Base-by-base conservation (phyloP, 2,113 vertebrate genomes). In the Prolemur simus region DNA sequence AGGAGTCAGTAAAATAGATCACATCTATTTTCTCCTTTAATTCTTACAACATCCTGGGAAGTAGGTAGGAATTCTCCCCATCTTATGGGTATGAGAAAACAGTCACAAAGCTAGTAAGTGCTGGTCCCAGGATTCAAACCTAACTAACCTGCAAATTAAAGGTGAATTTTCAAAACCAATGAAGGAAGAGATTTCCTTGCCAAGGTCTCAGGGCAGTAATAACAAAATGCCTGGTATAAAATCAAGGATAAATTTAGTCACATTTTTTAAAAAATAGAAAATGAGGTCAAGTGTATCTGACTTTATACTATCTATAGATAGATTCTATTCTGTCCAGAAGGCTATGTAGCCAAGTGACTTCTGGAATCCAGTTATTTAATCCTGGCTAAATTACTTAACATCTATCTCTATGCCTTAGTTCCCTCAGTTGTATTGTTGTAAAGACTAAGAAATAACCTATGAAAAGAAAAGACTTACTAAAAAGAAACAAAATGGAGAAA, bases 91-190 rank as follows among this genome's bases (percentile, higher is more conserved):
- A n/a, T 27, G 47, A 94, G 47, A 81, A 80, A 64, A 84, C 14
- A 84, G n/a, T 54, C 58, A 54, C 60, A 64, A 39, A 93, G 6
- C n/a, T 56, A 47, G 1, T 39, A 56, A 87, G 45, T 21, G 1
- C 37, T 11, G 20, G 81, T 47, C 63, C 12, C n/a, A 68, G 4
- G 64, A 39, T 74, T 73, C 49, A 73, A 91, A 56, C 21, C 54
- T 49, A 83, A 45, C 25, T 83, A 89, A 88, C 14, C 37, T 76
- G 8, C 5, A 93, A 60, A 76, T 69, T 91, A 77, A 95, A 93
- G 66, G 39, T 64, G 78, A 71, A 39, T 87, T 91, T 77, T 95
- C 60, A 86, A 93, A 91, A 89, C 34, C 56, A 95, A 25, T 14
- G 6, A 8, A 71, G 18, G 32, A 66, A 85, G 71, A 88, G 37